Evolutionary conservation across 2,797 vertebrate genomes (phyloP), one percentile per base, ranked within the genome.

Genomic region (Gymnothorax javanicus): DNA sequence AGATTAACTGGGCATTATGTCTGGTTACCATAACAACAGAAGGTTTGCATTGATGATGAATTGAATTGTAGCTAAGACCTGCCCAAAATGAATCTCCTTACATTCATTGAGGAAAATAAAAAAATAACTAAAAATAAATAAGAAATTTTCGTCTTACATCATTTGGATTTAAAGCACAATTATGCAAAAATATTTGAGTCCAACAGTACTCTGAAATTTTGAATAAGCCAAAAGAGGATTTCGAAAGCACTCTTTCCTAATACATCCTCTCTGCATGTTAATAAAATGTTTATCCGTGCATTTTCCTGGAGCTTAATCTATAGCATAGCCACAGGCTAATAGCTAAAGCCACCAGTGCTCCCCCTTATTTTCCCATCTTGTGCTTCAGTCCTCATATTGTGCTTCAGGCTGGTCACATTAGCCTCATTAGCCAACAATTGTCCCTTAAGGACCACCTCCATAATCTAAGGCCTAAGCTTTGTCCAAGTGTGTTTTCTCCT

Each of bases 1-100:
- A 71, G 58, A 27, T 52, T 54, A 27, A 33, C 52, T 20, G 60
- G 69, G 73, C 11, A 27, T 73, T 64, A 73, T 56, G 50, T 75
- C 59, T 64, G 75, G 62, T 69, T 82, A 64, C 85, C 33, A 79
- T 79, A 54, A 82, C 85, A 15, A 50, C 86, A 59, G 81, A 86
- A 83, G 81, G 56, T 25, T 25, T 82, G 67, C 33, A 54, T 58
- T 79, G n/a, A 79, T 79, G 75, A 54, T 52, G 75, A 79, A 43
- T 43, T 79, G 8, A 79, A 79, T 79, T 79, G 4, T 79, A 50
- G 50, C 27, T 9, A 75, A 15, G 71, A 25, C n/a, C 71, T 15
- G 6, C 73, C 33, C 27, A 77, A 17, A 77, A 52, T 43, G 17
- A 23, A 52, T 54, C 50, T n/a, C 54, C 20, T 7, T 79, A 43